A percentile compares a stretch with the other conserved stretches of the same genome.
phyloP scores from a whole-genome alignment of 2,888 invertebrate genomes.

The Acrobeloides nanus region DNA sequence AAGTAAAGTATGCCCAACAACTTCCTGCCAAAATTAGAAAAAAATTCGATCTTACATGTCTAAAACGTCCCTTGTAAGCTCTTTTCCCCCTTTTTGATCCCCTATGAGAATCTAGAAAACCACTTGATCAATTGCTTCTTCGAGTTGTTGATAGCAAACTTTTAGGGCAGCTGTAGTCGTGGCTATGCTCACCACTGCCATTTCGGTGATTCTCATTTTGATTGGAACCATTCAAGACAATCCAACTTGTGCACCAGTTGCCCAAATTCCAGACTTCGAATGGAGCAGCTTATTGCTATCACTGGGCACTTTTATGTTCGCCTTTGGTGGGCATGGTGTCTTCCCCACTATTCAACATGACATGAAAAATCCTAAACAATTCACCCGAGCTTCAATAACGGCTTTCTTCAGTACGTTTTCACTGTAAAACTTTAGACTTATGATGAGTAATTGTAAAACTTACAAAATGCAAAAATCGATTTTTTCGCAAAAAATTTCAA shows the following conservation, averaged over 20 bases:
- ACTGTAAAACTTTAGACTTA: neutral
- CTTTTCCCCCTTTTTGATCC: no score
- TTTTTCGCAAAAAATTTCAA: neutral
- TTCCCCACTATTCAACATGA: slow-evolving; percentile 83
- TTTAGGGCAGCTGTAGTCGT: slow-evolving; percentile 46
- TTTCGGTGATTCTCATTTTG: slow-evolving; percentile 43
- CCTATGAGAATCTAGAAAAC: neutral
- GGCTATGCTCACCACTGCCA: slow-evolving; percentile 50
- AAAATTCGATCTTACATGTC: no score
- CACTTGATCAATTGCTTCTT: no score
- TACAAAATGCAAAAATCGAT: no score
- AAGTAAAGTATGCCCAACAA: no score
- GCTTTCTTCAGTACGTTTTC: slow-evolving; percentile 29
- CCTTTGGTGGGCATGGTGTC: slow-evolving; percentile 50
- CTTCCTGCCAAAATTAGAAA: no score
- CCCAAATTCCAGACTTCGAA: slow-evolving; percentile 27
- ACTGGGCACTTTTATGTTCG: slow-evolving; percentile 48
- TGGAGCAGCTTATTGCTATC: slow-evolving; percentile 35
- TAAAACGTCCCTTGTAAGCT: no score
- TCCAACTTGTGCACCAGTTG: slow-evolving; percentile 23
- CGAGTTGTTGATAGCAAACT: no score
- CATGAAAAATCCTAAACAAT: slow-evolving; percentile 72
- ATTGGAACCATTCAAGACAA: slow-evolving; percentile 35
- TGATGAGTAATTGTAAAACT: neutral
- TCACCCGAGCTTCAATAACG: slow-evolving; percentile 65